These are phyloP conservation scores for Cryptomyrus ogoouensis DNA, from an alignment of 2,113 vertebrate species.

Conservation along the genomic window DNA sequence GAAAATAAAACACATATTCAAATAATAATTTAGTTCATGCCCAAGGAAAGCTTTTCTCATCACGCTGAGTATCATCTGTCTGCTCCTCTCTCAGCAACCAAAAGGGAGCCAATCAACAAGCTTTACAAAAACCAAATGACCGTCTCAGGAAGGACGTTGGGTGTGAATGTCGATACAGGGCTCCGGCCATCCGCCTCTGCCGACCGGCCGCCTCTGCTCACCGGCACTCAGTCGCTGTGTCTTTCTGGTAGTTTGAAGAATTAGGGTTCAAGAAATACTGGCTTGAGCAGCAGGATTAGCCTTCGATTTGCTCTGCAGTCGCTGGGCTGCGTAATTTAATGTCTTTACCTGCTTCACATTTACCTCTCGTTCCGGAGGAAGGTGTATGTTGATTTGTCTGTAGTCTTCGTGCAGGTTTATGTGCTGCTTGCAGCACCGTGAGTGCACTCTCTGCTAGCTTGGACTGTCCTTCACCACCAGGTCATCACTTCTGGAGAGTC, in stretches of 20 bases:
- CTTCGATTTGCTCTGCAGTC: constrained; percentile 37
- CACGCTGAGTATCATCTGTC: not conserved
- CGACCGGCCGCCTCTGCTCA: not conserved
- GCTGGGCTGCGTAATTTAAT: constrained; percentile 42
- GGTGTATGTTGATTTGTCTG: constrained; percentile 21
- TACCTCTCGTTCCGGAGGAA: constrained; percentile 32
- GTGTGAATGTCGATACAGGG: not conserved
- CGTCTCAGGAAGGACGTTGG: not conserved
- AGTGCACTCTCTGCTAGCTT: not conserved
- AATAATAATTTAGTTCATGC: not conserved
- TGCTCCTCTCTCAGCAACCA: not conserved
- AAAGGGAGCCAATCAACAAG: not conserved
- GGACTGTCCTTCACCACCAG: not conserved
- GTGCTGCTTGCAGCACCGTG: not conserved
- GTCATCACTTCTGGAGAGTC: not conserved
- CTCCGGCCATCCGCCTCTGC: not conserved
- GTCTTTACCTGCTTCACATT: constrained; percentile 46
- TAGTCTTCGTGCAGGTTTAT: constrained; percentile 1
- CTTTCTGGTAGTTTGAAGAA: constrained; percentile 34
- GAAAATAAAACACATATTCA: not conserved
- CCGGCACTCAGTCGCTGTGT: constrained; percentile 27
- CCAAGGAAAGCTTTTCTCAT: not conserved
- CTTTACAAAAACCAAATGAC: not conserved
- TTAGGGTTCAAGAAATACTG: constrained; percentile 37
- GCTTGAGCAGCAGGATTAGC: constrained; percentile 44